phyloP scores from a whole-genome alignment of 1,140 invertebrate species.

The Zaprionus ghesquierei region DNA sequence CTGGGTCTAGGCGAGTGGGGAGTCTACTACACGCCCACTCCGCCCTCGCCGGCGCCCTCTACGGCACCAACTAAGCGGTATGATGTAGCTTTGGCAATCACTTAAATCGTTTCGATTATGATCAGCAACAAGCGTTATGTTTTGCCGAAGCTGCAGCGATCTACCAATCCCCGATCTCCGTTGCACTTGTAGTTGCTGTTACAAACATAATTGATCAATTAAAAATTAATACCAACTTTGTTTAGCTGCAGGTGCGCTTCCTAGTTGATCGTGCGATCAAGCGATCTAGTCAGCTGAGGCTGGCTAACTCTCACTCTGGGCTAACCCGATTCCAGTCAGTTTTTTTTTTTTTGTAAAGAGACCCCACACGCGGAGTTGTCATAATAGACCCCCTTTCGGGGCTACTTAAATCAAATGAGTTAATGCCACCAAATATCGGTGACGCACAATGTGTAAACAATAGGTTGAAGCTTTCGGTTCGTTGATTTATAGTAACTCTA shows the following conservation, averaged over 20 bases:
- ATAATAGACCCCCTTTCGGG: slow-evolving; percentile 42
- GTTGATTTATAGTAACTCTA: slow-evolving; percentile 64
- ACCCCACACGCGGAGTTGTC: slow-evolving; percentile 61
- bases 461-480: slow-evolving; percentile 52
- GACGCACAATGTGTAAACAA: slow-evolving; percentile 76
- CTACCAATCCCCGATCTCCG: neutral
- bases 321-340: neutral
- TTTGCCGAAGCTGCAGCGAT: slow-evolving; percentile 50
- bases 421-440: slow-evolving; percentile 71
- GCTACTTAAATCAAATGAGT: slow-evolving; percentile 76
- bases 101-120: slow-evolving; percentile 78
- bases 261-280: slow-evolving; percentile 38
- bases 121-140: slow-evolving; percentile 70
- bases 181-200: slow-evolving; percentile 13
- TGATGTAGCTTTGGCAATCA: slow-evolving; percentile 58
- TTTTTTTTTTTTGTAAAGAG: neutral
- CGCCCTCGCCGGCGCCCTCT: slow-evolving; percentile 22
- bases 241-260: slow-evolving; percentile 66
- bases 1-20: neutral
- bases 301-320: slow-evolving; percentile 7
- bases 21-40: slow-evolving; percentile 19
- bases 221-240: slow-evolving; percentile 77
- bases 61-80: slow-evolving; percentile 15
- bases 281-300: slow-evolving; percentile 14
- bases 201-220: slow-evolving; percentile 74